Percentiles rank a stretch among this genome's conserved stretches.
phyloP scores from a whole-genome alignment of 2,797 vertebrate species.

The Fistularia commersonii region DNA sequence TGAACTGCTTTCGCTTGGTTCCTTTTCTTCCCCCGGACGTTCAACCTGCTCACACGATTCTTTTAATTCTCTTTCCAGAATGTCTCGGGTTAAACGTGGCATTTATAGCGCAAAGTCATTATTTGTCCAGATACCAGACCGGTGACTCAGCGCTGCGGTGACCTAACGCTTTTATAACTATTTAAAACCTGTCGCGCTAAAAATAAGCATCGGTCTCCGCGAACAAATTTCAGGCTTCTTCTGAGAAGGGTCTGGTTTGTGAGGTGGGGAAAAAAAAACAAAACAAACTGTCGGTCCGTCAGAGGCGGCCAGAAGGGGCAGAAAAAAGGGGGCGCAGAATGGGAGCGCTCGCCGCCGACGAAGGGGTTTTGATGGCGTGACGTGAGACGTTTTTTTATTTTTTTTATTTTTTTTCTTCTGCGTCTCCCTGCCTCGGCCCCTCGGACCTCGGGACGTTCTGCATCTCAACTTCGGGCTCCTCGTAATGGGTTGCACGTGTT shows the following conservation, averaged over 20 bases:
- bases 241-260: constrained; percentile 31
- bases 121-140: too few species aligned
- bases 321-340: constrained; percentile 9
- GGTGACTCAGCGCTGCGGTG: constrained; percentile 16
- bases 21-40: neutral
- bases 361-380: constrained; percentile 40
- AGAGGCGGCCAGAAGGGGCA: constrained; percentile 48
- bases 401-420: too few species aligned
- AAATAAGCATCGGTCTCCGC: constrained; percentile 30
- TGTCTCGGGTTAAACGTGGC: too few species aligned
- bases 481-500: too few species aligned
- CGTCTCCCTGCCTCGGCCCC: too few species aligned
- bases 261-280: constrained; percentile 28
- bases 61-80: too few species aligned
- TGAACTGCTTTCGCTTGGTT: neutral
- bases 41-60: too few species aligned
- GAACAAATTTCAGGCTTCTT: constrained; percentile 30
- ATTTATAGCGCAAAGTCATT: too few species aligned
- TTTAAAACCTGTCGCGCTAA: constrained; percentile 18
- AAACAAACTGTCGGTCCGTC: constrained; percentile 49
- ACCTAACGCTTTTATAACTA: constrained; percentile 1
- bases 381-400: too few species aligned
- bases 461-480: too few species aligned
- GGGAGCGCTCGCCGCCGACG: constrained; percentile 40
- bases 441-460: too few species aligned